Evolutionary conservation across 2,888 invertebrate species (phyloP).

Genomic region (Allacma fusca): DNA sequence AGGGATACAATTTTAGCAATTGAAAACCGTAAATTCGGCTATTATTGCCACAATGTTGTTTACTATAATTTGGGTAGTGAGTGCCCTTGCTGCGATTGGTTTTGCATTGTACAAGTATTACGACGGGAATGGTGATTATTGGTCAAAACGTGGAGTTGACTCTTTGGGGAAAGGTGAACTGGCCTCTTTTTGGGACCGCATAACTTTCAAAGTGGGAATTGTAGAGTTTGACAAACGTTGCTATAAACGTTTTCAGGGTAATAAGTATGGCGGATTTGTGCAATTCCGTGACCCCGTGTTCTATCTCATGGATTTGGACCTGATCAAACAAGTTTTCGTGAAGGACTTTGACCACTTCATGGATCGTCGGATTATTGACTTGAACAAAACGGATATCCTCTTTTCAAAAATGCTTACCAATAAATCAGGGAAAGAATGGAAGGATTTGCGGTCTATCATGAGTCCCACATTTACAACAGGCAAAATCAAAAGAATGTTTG

Average conservation of each 20-base stretch:
- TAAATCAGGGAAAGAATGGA: constrained; percentile 38
- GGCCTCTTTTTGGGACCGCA: background rate
- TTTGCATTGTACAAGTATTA: background rate
- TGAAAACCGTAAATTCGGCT: too few species aligned
- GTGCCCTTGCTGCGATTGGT: background rate
- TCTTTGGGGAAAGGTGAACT: background rate
- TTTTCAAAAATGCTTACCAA: constrained; percentile 20
- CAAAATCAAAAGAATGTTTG: constrained; percentile 36
- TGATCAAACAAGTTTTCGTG: constrained; percentile 46
- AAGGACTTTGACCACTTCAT: constrained; percentile 52
- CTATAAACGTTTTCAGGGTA: background rate
- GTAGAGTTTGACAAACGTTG: background rate
- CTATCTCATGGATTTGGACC: constrained; percentile 46
- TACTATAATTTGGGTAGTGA: background rate
- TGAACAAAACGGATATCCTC: constrained; percentile 17
- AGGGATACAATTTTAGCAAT: too few species aligned
- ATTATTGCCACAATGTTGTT: too few species aligned
- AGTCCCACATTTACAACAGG: constrained; percentile 41
- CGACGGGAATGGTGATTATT: background rate
- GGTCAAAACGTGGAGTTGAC: constrained; percentile 9
- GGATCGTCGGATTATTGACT: constrained; percentile 14
- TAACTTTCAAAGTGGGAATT: background rate
- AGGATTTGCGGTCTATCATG: constrained; percentile 35
- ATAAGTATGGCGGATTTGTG: background rate
- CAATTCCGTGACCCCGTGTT: constrained; percentile 21